Evolutionary conservation across 2,113 vertebrate genomes (phyloP).

Genomic region (Otolemur garnettii): DNA sequence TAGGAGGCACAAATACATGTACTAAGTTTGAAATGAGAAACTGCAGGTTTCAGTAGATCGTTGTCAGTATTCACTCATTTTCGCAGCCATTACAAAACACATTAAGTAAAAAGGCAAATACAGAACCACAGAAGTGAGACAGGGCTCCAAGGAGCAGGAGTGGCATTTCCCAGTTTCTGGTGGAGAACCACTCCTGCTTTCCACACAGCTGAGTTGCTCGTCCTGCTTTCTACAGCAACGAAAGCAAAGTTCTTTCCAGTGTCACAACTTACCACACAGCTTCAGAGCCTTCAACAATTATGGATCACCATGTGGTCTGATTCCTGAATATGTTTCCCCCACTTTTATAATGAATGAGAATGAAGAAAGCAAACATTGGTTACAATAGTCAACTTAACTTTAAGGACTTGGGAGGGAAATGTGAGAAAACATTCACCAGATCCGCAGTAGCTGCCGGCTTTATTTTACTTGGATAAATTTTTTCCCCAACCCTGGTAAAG

Average conservation of each 20-base stretch:
- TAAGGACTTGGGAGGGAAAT: constrained; percentile 11
- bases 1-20: background rate
- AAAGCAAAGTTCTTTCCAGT: background rate
- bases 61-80: constrained; percentile 40
- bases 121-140: background rate
- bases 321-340: background rate
- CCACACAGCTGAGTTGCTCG: background rate
- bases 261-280: background rate
- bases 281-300: background rate
- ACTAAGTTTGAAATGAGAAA: background rate
- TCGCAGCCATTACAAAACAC: constrained; percentile 14
- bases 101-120: constrained; percentile 26
- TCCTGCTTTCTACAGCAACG: background rate
- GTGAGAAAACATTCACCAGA: background rate
- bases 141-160: background rate
- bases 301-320: too few relatives aligned
- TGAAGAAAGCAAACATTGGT: background rate
- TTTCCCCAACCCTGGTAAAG: background rate
- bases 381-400: background rate
- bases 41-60: background rate
- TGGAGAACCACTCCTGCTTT: background rate
- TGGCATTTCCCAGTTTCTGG: background rate
- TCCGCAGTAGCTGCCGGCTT: background rate
- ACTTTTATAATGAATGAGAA: background rate
- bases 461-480: background rate